Evolutionary conservation across 1,140 invertebrate genomes (phyloP).

Genomic region (Chironomus striatipennis): DNA sequence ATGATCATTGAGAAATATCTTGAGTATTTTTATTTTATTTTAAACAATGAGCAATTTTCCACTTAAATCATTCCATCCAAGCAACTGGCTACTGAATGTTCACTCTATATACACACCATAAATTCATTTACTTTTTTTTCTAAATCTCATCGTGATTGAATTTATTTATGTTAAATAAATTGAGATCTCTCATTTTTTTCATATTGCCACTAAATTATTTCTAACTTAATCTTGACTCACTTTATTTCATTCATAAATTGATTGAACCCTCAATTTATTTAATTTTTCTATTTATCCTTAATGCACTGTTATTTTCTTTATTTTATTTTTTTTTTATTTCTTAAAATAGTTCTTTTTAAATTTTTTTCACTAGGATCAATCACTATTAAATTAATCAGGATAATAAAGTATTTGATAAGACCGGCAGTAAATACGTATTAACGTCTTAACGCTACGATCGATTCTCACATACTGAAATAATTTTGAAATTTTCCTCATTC

Average conservation of each 20-base stretch:
- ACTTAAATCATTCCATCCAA: conserved; percentile 4
- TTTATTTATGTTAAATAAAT: conserved; percentile 7
- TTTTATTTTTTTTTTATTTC: no score
- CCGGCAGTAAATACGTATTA: neutral
- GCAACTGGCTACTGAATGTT: neutral
- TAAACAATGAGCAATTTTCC: conserved; percentile 22
- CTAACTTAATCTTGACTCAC: neutral
- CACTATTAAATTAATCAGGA: neutral
- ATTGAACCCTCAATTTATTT: neutral
- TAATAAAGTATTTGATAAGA: neutral
- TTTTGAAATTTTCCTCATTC: neutral
- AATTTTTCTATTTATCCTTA: neutral
- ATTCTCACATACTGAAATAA: neutral
- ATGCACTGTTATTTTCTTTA: neutral
- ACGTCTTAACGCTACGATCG: neutral
- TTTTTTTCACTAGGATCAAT: neutral
- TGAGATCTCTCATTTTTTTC: neutral
- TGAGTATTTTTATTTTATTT: neutral
- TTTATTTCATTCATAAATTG: neutral
- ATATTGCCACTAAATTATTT: neutral
- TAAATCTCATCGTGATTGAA: conserved; percentile 21
- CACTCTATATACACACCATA: neutral
- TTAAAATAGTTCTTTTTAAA: no score
- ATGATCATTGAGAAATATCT: neutral
- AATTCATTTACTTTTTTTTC: neutral